phyloP scores from a whole-genome alignment of 2,797 vertebrate genomes.

The Scyliorhinus canicula region DNA sequence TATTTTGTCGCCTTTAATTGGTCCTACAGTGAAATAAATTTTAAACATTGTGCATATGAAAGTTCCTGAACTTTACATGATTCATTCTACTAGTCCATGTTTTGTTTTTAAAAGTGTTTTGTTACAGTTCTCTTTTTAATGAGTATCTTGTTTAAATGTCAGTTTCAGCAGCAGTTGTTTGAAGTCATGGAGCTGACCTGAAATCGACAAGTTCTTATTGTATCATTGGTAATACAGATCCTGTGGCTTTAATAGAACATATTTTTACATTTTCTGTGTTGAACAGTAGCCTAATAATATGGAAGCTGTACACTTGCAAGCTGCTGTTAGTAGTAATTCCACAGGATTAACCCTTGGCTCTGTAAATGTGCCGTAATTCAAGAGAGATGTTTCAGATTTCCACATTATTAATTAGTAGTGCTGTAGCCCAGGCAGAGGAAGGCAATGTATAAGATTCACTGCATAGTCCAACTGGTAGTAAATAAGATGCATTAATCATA shows the following conservation, averaged over 20 bases:
- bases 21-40: not conserved
- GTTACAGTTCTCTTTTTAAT: not conserved
- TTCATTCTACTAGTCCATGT: not conserved
- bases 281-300: not conserved
- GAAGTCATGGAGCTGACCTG: not conserved
- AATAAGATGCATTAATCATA: conserved; percentile 36
- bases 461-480: conserved; percentile 27
- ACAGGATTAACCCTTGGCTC: conserved; percentile 18
- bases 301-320: not conserved
- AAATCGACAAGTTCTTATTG: not conserved
- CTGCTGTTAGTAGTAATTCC: conserved; percentile 26
- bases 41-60: not conserved
- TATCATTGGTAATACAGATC: not conserved
- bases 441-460: conserved; percentile 24
- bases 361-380: conserved; percentile 24
- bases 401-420: conserved; percentile 28
- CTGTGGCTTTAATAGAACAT: not conserved
- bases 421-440: not conserved
- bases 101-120: not conserved
- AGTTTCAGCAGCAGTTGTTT: not conserved
- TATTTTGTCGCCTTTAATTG: not conserved
- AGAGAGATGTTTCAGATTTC: conserved; percentile 34
- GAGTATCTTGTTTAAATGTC: not conserved
- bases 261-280: not conserved
- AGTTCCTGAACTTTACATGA: not conserved